Evolutionary conservation across 2,888 invertebrate genomes (phyloP).

Genomic region (Sabatieria punctata): DNA sequence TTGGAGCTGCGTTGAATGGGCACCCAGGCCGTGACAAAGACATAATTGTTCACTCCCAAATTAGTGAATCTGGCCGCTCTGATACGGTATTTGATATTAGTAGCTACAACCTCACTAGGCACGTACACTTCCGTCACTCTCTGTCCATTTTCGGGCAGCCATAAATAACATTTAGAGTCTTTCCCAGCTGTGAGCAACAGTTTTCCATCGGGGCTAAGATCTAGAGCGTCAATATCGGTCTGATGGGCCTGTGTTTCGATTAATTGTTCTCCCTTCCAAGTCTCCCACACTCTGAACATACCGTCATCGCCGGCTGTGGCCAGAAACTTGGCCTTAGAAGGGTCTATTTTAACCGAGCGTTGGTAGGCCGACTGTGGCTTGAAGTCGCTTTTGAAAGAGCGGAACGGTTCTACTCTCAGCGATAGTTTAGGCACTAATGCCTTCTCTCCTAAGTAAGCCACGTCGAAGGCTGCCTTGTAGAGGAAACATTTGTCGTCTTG

Average conservation of each 20-base stretch:
- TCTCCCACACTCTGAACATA: neutral
- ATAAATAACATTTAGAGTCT: no score
- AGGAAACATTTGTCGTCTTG: constrained; percentile 19
- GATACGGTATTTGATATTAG: neutral
- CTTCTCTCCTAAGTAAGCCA: no score
- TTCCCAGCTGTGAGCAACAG: neutral
- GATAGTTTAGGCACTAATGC: no score
- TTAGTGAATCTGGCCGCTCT: neutral
- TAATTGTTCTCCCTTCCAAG: no score
- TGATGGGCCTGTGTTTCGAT: neutral
- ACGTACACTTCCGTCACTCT: no score
- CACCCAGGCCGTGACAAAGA: neutral
- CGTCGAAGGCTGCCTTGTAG: no score
- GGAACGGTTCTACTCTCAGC: no score
- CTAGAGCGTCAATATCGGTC: neutral
- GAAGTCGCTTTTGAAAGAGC: neutral
- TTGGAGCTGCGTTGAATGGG: neutral
- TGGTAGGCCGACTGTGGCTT: neutral
- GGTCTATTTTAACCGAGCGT: neutral
- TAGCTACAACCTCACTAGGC: no score
- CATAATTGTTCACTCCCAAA: neutral
- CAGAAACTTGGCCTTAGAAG: neutral
- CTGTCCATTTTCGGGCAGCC: no score
- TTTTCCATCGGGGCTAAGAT: neutral
- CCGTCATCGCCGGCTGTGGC: neutral